phyloP scores from a whole-genome alignment of 2,797 vertebrate species.

The Anguilla marmorata region DNA sequence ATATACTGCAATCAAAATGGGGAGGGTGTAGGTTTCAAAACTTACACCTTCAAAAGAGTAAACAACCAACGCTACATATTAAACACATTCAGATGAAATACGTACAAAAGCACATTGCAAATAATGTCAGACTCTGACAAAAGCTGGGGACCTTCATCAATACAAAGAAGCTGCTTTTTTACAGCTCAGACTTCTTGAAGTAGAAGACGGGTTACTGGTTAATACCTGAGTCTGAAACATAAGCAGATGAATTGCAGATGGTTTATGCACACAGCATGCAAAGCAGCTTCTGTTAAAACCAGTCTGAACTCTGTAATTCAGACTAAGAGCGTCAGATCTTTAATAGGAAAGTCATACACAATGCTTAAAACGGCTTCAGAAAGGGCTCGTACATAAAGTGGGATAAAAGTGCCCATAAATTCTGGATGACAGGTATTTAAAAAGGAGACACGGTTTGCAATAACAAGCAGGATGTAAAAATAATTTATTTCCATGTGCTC shows the following conservation, averaged over 20 bases:
- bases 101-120: too few species aligned
- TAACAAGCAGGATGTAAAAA: slow-evolving; percentile 12
- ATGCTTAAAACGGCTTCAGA: not conserved
- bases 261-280: not conserved
- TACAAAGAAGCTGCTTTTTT: not conserved
- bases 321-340: not conserved
- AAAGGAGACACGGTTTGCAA: slow-evolving; percentile 20
- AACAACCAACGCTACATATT: not conserved
- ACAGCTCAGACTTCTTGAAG: not conserved
- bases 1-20: too few species aligned
- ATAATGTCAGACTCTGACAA: not conserved
- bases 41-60: too few species aligned
- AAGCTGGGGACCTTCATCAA: not conserved
- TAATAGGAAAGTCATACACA: not conserved
- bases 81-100: not conserved
- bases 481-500: slow-evolving; percentile 22
- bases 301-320: not conserved
- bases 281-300: not conserved
- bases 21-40: too few species aligned
- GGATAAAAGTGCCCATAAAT: slow-evolving; percentile 30
- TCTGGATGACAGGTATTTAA: slow-evolving; percentile 22
- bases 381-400: not conserved
- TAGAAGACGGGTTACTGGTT: not conserved
- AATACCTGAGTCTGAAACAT: not conserved
- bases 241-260: not conserved